Evolutionary conservation across 2,888 invertebrate genomes (phyloP), one percentile per base, ranked within the genome.

Genomic region (Cordilura impudica): DNA sequence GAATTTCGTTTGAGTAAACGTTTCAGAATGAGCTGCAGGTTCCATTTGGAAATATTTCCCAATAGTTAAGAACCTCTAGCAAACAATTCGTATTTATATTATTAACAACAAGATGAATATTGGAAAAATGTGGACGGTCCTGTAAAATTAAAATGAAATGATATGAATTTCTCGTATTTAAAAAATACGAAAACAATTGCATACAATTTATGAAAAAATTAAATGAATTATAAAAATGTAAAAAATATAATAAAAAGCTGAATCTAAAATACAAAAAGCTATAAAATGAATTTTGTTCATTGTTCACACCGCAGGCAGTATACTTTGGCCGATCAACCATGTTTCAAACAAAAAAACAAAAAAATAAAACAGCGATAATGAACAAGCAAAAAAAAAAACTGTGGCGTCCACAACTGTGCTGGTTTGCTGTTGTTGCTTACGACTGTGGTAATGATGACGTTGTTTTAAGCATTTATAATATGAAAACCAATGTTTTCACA

Each of bases 251-350:
- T 14, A 26, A 8, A 12, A 29, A 29, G 14, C 6, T 14, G 10
- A 56, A 53, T 39, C 53, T 7, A 39, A 29, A 43, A 19, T 7
- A 43, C 14, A n/a, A 43, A 12, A 10, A 16, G 7, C 16, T 4
- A 43, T 6, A 14, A 43, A 43, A 43, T 39, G 8, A 47, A 45
- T 53, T 31, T 31, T 58, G 23, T 45, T 51, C 65, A 53, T 65
- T 70, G 76, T 58, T 70, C 60, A 71, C 70, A 65, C 76, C 65
- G 53, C 70, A 65, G 76, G 76, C 58, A 65, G 70, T 19, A 19
- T 61, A 16, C 18, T 35, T 56, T 49, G 29, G 65, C 31, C 63
- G 65, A 10, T 26, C 12, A 45, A 49, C 53, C 51, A 65, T 53
- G 14, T 49, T 71, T 45, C n/a, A 4, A 31, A 8, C 12, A 18